A percentile compares a stretch with the other conserved stretches of the same genome.
Conservation (phyloP, 2,888 invertebrate genomes). For the Drosophila testacea region DNA sequence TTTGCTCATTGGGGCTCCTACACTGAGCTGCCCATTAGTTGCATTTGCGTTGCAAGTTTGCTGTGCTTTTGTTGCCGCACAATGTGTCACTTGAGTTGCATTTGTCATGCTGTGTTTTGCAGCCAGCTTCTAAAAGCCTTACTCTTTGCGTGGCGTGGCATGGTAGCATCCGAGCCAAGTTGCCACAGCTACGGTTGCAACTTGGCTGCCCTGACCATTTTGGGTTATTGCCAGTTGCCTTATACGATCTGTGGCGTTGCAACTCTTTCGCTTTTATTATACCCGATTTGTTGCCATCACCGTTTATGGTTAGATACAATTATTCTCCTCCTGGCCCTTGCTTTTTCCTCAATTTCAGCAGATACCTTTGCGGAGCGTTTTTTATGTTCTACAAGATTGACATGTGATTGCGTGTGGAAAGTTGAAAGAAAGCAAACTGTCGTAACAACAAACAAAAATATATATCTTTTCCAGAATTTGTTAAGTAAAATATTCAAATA, state of each 20-base stretch:
- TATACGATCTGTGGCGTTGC: constrained; percentile 51
- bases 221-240: constrained; percentile 72
- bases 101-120: constrained; percentile 66
- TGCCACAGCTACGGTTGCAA: constrained; percentile 1
- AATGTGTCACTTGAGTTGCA: constrained; percentile 81
- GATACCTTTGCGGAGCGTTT: constrained; percentile 13
- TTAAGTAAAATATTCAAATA: too few relatives aligned
- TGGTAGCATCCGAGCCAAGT: constrained; percentile 25
- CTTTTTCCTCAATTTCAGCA: constrained; percentile 14
- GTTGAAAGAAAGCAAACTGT: neutral
- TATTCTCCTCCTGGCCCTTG: constrained; percentile 22
- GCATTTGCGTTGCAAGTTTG: constrained; percentile 58
- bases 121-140: constrained; percentile 60
- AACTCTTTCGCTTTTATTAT: constrained; percentile 73
- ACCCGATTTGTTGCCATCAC: constrained; percentile 54
- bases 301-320: constrained; percentile 72
- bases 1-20: neutral
- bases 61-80: constrained; percentile 60
- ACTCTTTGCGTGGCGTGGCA: constrained; percentile 21
- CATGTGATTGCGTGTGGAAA: constrained; percentile 23
- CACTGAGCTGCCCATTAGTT: constrained; percentile 59
- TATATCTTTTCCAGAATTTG: too few relatives aligned
- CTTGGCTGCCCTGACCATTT: constrained; percentile 66
- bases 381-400: constrained; percentile 38
- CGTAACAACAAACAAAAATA: too few relatives aligned